Conservation (phyloP, 2,888 invertebrate genomes). For the Papilio protenor region DNA sequence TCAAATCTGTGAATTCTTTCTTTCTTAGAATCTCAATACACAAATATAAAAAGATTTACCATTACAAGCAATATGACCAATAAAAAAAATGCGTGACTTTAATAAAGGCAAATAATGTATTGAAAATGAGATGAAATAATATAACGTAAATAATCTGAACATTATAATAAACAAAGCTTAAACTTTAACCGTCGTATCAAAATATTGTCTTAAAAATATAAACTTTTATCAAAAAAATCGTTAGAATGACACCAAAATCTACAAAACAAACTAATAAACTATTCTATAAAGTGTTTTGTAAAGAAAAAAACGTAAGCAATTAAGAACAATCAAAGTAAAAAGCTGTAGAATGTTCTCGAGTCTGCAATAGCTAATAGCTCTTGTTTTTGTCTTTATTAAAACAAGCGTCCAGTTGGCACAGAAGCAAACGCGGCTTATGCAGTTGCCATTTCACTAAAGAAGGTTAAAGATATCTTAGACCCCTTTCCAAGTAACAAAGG, state of each 20-base stretch:
- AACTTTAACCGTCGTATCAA: too few relatives aligned
- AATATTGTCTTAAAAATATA: too few relatives aligned
- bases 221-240: background rate
- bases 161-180: too few relatives aligned
- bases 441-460: conserved; percentile 22
- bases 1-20: background rate
- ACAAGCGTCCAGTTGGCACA: conserved; percentile 40
- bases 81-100: background rate
- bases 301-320: conserved; percentile 15
- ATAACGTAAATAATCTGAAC: background rate
- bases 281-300: background rate
- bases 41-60: background rate
- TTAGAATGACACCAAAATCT: background rate
- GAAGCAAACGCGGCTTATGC: conserved; percentile 7
- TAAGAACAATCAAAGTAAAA: conserved; percentile 32
- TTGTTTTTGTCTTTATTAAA: conserved; percentile 40
- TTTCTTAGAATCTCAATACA: background rate
- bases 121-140: background rate
- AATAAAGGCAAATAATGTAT: background rate
- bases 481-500: too few relatives aligned
- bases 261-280: background rate
- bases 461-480: background rate
- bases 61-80: background rate
- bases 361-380: conserved; percentile 37
- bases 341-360: conserved; percentile 18